Percentiles rank a stretch among this genome's conserved stretches.
Evolutionary conservation across 2,888 invertebrate genomes (phyloP).

Genomic region (Melinaea marsaeus): DNA sequence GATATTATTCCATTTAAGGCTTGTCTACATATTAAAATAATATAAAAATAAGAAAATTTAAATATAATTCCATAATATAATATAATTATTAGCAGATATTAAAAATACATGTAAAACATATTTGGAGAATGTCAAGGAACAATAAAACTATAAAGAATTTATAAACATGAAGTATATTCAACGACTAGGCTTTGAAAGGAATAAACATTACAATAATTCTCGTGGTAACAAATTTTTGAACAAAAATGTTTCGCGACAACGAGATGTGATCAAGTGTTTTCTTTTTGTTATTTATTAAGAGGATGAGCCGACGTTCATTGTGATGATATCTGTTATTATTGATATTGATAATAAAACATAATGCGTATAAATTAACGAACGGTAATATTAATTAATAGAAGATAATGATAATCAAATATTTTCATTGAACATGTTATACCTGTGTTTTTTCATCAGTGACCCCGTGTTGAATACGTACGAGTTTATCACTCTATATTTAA

Average conservation of each 20-base stretch:
- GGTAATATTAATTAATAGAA: too few species aligned
- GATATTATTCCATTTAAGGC: too few species aligned
- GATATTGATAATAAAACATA: conserved; percentile 15
- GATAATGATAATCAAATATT: neutral
- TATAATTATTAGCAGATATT: too few species aligned
- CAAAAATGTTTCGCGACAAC: conserved; percentile 18
- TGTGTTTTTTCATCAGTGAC: neutral
- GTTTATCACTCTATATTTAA: neutral
- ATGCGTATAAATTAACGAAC: too few species aligned
- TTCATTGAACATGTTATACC: neutral
- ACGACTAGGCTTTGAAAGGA: neutral
- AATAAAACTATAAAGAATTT: too few species aligned
- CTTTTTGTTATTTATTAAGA: conserved; percentile 21
- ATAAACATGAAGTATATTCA: too few species aligned
- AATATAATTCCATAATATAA: too few species aligned
- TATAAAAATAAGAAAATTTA: too few species aligned
- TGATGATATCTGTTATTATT: conserved; percentile 21
- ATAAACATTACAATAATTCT: conserved; percentile 2
- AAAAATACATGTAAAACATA: too few species aligned
- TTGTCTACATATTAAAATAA: too few species aligned
- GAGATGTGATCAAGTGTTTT: conserved; percentile 25
- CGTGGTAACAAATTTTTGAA: neutral
- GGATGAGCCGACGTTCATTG: too few species aligned
- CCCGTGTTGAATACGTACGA: neutral
- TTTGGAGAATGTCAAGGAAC: too few species aligned